Base-by-base conservation (phyloP, 2,113 vertebrate species). In the Loxodonta africana region DNA sequence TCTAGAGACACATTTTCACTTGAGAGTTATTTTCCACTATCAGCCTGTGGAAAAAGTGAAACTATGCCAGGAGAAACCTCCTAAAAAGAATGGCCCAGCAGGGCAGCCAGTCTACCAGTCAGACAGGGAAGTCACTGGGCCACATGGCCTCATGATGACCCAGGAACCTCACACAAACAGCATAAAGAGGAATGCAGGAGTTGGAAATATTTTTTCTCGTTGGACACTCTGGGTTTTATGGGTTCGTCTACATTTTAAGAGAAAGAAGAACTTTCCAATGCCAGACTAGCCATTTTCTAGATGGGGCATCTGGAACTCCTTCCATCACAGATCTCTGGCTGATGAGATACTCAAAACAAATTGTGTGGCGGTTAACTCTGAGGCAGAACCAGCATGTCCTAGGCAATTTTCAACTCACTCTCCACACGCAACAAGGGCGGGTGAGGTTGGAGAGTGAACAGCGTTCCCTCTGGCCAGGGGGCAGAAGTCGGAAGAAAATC, bases 351-450 rank as follows among this genome's bases (percentile, higher is more conserved):
- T 28, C 33, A 0, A 77, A 73, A 37, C 18, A 53, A 77, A 8
- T 1, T 0, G 7, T 25, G 11, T 8, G 2, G 7, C 6, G 30
- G 37, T 46, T 69, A 65, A 48, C 23, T 60, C 46, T 0, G 12
- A 1, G 5, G 6, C 57, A 73, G 63, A 44, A 46, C 26, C 33
- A 15, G 69, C 2, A 0, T 2, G 0, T 14, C 26, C 15, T 10
- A n/a, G 26, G 18, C 14, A 15, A 23, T 46, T 81, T 81, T 83
- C 60, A 28, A 23, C 26, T 28, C 28, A 21, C 4, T 92, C 65
- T 86, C 44, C 74, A 44, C 2, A 0, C 12, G 8, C 6, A 33
- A 9, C n/a, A 48, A 0, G 8, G 21, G 2, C 1, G 1, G 7
- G 17, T 1, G n/a, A 26, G 1, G 21, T 3, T 12, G 17, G 1